These are phyloP conservation scores for Microctenopoma lineatum DNA, from an alignment of 2,797 vertebrate genomes.

Conservation along the genomic window DNA sequence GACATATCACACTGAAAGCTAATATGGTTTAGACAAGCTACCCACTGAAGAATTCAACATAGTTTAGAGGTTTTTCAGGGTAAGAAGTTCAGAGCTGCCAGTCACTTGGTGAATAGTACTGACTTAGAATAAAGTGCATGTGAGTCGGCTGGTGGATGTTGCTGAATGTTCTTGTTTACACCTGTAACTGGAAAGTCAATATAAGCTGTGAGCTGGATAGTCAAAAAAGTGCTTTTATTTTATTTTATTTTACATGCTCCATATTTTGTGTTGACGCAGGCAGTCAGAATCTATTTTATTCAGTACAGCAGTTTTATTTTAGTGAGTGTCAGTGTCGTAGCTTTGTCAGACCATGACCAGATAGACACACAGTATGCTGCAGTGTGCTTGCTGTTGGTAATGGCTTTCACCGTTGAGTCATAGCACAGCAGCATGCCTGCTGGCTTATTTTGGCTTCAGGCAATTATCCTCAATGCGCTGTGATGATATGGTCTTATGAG, in stretches of 20 bases:
- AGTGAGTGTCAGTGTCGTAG: conserved; percentile 51
- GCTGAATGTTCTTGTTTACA: conserved; percentile 19
- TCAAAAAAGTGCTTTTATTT: conserved; percentile 1
- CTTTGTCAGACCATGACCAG: conserved; percentile 53
- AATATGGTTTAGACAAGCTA: conserved; percentile 34
- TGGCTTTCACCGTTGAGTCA: conserved; percentile 66
- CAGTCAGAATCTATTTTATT: conserved; percentile 4
- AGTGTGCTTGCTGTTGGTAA: conserved; percentile 57
- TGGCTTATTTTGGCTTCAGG: conserved; percentile 74
- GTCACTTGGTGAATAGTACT: conserved; percentile 23
- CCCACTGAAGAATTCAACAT: conserved; percentile 40
- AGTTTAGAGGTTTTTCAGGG: conserved; percentile 34
- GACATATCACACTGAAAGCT: conserved; percentile 31
- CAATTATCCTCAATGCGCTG: conserved; percentile 72
- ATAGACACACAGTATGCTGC: conserved; percentile 15
- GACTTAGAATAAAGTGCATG: conserved; percentile 9
- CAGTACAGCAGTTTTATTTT: conserved; percentile 24
- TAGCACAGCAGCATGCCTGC: conserved; percentile 75
- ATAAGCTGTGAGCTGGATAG: conserved; percentile 1
- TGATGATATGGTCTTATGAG: conserved; percentile 53
- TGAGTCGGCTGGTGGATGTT: conserved; percentile 17
- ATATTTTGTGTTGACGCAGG: conserved; percentile 4
- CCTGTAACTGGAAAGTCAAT: conserved; percentile 5
- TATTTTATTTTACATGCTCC: not conserved
- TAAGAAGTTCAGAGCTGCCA: conserved; percentile 53